Evolutionary conservation across 1,140 invertebrate genomes (phyloP).

Genomic region (Tigriopus japonicus): DNA sequence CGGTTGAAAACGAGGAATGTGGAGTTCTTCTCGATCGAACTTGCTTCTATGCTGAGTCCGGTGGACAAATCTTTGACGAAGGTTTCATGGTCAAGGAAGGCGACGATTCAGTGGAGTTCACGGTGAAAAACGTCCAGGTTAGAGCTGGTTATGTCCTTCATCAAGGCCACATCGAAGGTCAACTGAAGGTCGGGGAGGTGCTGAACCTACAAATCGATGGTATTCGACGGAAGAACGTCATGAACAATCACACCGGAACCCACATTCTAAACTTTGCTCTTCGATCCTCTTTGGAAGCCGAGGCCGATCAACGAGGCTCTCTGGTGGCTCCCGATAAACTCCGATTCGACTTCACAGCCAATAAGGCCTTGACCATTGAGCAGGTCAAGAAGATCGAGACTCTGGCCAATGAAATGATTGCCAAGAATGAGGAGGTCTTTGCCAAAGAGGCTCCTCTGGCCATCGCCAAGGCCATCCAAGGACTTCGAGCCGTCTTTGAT

Average conservation of each 20-base stretch:
- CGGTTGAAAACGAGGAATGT: conserved; percentile 67
- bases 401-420: conserved; percentile 52
- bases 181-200: conserved; percentile 63
- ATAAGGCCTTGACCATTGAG: conserved; percentile 61
- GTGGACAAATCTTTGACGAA: conserved; percentile 94
- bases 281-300: conserved; percentile 63
- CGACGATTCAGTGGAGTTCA: conserved; percentile 57
- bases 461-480: conserved; percentile 75
- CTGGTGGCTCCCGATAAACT: conserved; percentile 89
- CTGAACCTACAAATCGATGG: conserved; percentile 64
- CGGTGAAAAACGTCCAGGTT: conserved; percentile 85
- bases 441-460: conserved; percentile 66
- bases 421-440: conserved; percentile 61
- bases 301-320: conserved; percentile 90
- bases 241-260: conserved; percentile 99
- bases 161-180: conserved; percentile 55
- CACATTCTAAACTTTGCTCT: conserved; percentile 91
- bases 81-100: conserved; percentile 53
- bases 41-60: conserved; percentile 89
- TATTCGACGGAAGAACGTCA: conserved; percentile 55
- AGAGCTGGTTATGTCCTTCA: conserved; percentile 90
- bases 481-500: conserved; percentile 92
- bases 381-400: conserved; percentile 75
- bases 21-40: conserved; percentile 81
- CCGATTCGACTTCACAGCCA: conserved; percentile 94